Conservation (phyloP, 2,797 vertebrate genomes). For the Microcaecilia unicolor region DNA sequence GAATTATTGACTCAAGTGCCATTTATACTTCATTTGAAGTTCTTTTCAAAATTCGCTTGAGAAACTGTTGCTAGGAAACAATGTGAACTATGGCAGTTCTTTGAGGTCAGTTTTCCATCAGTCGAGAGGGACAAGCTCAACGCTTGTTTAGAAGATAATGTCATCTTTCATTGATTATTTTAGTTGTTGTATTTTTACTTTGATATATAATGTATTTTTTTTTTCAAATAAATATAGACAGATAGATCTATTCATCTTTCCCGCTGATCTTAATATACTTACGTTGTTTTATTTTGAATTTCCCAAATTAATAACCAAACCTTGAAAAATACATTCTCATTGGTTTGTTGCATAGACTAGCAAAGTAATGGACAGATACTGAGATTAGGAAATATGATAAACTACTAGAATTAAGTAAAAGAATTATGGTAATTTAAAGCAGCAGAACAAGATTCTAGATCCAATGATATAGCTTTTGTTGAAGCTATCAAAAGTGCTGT, state of each 20-base stretch:
- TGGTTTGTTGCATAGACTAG: too few species aligned
- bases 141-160: slow-evolving; percentile 36
- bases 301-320: slow-evolving; percentile 19
- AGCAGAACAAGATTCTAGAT: slow-evolving; percentile 45
- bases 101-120: slow-evolving; percentile 43
- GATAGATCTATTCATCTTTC: too few species aligned
- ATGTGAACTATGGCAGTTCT: slow-evolving; percentile 25
- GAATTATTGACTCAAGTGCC: slow-evolving; percentile 21
- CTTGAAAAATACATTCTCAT: slow-evolving; percentile 28
- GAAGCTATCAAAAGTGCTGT: slow-evolving; percentile 55
- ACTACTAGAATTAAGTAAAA: too few species aligned
- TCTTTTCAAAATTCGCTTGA: slow-evolving; percentile 26
- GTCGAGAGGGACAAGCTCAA: slow-evolving; percentile 26
- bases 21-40: slow-evolving; percentile 27
- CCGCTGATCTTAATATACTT: background rate
- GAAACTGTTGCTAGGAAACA: slow-evolving; percentile 67
- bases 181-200: background rate
- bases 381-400: slow-evolving; percentile 49
- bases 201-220: slow-evolving; percentile 5
- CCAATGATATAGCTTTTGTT: slow-evolving; percentile 38
- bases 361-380: too few species aligned
- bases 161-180: slow-evolving; percentile 20
- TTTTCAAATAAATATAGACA: too few species aligned
- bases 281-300: slow-evolving; percentile 3
- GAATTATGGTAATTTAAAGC: slow-evolving; percentile 61